phyloP scores from a whole-genome alignment of 2,888 invertebrate genomes.

The Sabatieria punctata region DNA sequence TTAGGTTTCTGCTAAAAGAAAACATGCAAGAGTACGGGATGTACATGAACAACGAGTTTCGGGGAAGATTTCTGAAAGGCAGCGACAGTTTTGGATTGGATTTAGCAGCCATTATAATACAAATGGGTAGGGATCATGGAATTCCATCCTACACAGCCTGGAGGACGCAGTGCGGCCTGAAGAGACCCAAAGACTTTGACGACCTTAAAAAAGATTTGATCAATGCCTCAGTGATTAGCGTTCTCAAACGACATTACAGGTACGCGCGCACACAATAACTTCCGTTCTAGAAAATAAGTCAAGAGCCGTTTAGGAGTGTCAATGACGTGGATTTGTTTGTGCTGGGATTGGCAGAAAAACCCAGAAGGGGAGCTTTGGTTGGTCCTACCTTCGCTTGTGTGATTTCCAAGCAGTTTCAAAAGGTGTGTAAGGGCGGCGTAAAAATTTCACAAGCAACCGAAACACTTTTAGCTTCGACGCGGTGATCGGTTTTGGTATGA shows the following conservation, averaged over 20 bases:
- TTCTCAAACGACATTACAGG: constrained; percentile 13
- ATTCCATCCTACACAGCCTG: constrained; percentile 23
- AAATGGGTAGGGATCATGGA: constrained; percentile 29
- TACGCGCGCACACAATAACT: too few relatives aligned
- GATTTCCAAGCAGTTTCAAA: constrained; percentile 26
- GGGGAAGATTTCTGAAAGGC: constrained; percentile 17
- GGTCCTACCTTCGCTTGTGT: constrained; percentile 30
- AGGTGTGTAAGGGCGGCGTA: constrained; percentile 14
- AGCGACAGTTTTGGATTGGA: constrained; percentile 21
- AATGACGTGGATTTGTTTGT: constrained; percentile 28
- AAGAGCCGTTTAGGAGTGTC: constrained; percentile 12
- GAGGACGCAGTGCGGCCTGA: constrained; percentile 21
- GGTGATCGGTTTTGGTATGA: constrained; percentile 16
- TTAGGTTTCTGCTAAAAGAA: constrained; percentile 18
- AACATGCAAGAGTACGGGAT: constrained; percentile 19
- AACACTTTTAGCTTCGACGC: constrained; percentile 2
- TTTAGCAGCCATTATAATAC: constrained; percentile 23
- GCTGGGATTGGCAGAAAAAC: constrained; percentile 26
- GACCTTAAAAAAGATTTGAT: constrained; percentile 10
- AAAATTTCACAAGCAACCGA: too few relatives aligned
- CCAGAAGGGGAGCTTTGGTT: constrained; percentile 21
- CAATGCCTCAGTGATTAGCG: constrained; percentile 9
- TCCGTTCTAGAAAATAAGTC: too few relatives aligned
- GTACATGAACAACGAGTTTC: constrained; percentile 17
- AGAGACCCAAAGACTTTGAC: constrained; percentile 5